These are phyloP conservation scores for Nicator chloris DNA, from an alignment of 2,113 vertebrate species.

Conservation along the genomic window DNA sequence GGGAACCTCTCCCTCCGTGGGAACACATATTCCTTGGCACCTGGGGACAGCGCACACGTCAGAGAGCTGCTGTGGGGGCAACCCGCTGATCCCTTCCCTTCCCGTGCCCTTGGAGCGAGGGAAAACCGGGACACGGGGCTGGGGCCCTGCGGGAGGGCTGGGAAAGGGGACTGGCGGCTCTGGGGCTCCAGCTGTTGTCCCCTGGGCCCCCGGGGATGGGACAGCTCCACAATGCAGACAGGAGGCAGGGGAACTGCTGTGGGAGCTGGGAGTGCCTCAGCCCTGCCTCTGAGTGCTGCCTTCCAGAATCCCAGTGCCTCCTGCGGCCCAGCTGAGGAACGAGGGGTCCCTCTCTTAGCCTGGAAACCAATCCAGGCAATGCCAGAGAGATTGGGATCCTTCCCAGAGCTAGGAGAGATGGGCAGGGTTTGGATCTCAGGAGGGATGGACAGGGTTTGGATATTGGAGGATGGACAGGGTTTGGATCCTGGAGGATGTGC, in stretches of 20 bases:
- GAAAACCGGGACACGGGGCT: accelerated
- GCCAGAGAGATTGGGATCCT: not conserved
- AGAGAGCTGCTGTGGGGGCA: accelerated
- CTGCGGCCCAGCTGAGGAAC: not conserved
- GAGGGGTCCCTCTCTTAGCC: not conserved
- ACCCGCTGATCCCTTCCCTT: not conserved
- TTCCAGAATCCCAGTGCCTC: not conserved
- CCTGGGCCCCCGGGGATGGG: not conserved
- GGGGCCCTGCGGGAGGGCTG: not conserved
- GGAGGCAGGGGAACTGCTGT: not conserved
- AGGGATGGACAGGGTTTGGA: not conserved
- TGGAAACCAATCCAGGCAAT: not conserved
- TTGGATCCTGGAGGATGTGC: not conserved
- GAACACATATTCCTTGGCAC: conserved; percentile 50
- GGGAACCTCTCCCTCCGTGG: conserved; percentile 57
- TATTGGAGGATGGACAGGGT: not conserved
- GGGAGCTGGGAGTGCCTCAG: not conserved
- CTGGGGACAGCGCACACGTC: not conserved
- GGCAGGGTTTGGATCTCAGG: not conserved
- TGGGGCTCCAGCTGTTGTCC: not conserved
- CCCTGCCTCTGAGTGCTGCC: not conserved
- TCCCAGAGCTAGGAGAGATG: not conserved
- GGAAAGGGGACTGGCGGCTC: not conserved
- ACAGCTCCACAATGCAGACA: not conserved
- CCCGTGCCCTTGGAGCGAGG: accelerated